Evolutionary conservation across 37 sponge, comb jelly and placozoan genomes (phyloP), one percentile per base, ranked within the genome.

Genomic region (Oopsacas minuta): DNA sequence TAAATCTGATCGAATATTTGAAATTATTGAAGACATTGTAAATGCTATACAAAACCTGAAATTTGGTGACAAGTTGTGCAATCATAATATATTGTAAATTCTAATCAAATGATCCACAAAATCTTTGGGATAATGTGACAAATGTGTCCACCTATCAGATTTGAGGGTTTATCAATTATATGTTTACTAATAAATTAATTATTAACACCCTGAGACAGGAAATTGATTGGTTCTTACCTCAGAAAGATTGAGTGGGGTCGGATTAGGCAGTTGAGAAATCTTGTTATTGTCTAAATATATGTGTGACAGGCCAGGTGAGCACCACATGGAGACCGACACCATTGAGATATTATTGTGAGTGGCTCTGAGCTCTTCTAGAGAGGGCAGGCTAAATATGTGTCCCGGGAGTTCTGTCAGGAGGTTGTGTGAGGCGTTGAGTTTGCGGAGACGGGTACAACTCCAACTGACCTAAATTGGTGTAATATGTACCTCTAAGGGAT

Each of bases 281-380:
- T 25, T 22, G 86, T 94, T 94, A n/a, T 85, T 52, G 35, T 52
- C 38, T 25, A 91, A 84, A 46, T 81, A 82, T 23, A 94, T 39
- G 52, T 69, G 52, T 38, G 52, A 34, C 49, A 94, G 86, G 37
- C 82, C 86, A 1, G 88, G 90, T 0, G 90, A 85, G 0, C 23
- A 86, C 94, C 94, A 94, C 81, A 94, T 86, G 17, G 52, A 53
- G 0, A 87, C 23, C 17, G 91, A 88, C 1, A 94, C 83, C 3
- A 84, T 69, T 1, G 38, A 52, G 35, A 94, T 88, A 28, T 52
- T 52, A 85, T 94, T 94, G 75, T 53, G 8, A 32, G 22, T 81
- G 36, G 90, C 92, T 38, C 53, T 81, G 0, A 94, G 0, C 52
- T 90, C 90, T 39, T 85, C 89, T 25, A 94, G 85, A 20, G 86